phyloP scores from a whole-genome alignment of 2,797 vertebrate genomes.

The Gadopsis bispinosus region DNA sequence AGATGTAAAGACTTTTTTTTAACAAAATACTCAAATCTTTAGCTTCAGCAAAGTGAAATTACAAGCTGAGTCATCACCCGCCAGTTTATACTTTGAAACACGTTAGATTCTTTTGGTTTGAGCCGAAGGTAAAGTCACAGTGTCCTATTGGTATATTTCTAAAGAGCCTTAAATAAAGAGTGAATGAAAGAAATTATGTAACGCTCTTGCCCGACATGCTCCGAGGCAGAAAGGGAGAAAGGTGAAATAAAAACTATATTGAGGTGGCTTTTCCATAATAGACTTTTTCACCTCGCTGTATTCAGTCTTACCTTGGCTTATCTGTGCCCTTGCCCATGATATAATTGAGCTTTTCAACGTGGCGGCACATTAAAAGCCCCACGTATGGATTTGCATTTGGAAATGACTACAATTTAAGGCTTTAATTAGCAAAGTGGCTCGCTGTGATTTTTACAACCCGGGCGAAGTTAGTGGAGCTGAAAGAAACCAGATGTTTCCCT shows the following conservation, averaged over 20 bases:
- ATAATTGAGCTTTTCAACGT: conserved; percentile 76
- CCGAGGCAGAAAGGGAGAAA: conserved; percentile 58
- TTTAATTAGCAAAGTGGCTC: conserved; percentile 68
- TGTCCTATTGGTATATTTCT: conserved; percentile 64
- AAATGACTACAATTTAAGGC: conserved; percentile 67
- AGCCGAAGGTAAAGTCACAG: conserved; percentile 40
- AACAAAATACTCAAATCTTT: conserved; percentile 28
- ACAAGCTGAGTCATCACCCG: conserved; percentile 54
- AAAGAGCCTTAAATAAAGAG: conserved; percentile 64
- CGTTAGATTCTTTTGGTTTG: conserved; percentile 32
- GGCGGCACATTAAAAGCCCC: conserved; percentile 62
- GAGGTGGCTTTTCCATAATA: conserved; percentile 67
- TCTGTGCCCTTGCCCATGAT: conserved; percentile 74
- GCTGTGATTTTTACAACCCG: conserved; percentile 48
- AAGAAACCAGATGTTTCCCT: conserved; percentile 72
- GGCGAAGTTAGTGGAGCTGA: conserved; percentile 62
- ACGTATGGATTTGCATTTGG: conserved; percentile 66
- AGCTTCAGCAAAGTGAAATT: conserved; percentile 31
- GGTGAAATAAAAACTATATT: conserved; percentile 72
- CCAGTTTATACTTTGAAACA: conserved; percentile 47
- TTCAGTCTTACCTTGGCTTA: conserved; percentile 76
- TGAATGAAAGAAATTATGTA: conserved; percentile 70
- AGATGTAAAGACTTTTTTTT: conserved; percentile 6
- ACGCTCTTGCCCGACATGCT: conserved; percentile 67
- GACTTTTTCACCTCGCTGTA: conserved; percentile 74